Evolutionary conservation across 2,113 vertebrate genomes (phyloP).

Genomic region (Phylloscopus whistleri): DNA sequence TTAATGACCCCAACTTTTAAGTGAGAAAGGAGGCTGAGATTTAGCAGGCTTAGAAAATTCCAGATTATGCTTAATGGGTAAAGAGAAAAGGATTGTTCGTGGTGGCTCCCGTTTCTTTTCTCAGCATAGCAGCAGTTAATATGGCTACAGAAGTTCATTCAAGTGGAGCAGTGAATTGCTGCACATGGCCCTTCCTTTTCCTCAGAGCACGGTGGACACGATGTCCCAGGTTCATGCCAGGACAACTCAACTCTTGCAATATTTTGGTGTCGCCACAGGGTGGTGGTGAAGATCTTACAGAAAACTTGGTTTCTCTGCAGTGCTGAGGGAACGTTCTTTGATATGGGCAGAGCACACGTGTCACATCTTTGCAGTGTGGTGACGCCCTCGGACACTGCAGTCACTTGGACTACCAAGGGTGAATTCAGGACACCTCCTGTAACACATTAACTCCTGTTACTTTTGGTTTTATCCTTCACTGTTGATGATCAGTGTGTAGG

Average conservation of each 20-base stretch:
- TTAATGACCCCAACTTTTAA: neutral
- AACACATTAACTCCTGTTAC: slow-evolving; percentile 14
- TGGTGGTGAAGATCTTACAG: neutral
- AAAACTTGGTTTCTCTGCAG: neutral
- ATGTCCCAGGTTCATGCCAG: neutral
- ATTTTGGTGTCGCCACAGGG: neutral
- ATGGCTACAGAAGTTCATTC: neutral
- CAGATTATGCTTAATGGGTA: neutral
- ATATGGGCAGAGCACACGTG: accelerated
- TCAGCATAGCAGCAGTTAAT: neutral
- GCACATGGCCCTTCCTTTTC: neutral
- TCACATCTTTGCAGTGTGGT: neutral
- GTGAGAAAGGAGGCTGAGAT: neutral
- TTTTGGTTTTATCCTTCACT: neutral
- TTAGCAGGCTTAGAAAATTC: neutral
- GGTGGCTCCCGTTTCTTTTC: neutral
- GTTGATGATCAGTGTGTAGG: neutral
- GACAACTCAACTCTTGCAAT: neutral
- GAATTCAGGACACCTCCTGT: neutral
- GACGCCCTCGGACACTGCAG: neutral
- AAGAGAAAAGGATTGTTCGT: neutral
- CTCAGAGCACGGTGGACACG: accelerated
- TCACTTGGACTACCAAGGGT: neutral
- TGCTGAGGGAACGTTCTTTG: accelerated
- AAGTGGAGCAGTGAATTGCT: neutral